Evolutionary conservation across 2,113 vertebrate species (phyloP).

Genomic region (Rhinolophus ferrumequinum): DNA sequence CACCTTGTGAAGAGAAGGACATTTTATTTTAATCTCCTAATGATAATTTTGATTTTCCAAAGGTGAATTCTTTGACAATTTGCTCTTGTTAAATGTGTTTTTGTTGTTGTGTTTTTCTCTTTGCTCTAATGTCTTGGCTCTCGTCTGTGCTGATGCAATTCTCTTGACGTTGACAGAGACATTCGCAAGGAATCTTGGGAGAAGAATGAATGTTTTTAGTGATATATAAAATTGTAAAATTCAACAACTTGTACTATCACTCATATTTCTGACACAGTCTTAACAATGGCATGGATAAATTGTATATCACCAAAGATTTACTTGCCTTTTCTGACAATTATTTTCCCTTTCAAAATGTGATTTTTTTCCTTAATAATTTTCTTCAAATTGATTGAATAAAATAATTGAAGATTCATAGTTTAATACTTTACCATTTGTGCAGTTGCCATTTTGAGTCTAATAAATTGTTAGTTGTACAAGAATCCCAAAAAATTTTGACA

Average conservation of each 20-base stretch:
- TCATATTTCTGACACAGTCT: background rate
- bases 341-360: background rate
- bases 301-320: background rate
- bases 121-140: background rate
- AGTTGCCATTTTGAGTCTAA: background rate
- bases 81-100: background rate
- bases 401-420: background rate
- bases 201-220: background rate
- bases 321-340: background rate
- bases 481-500: background rate
- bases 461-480: background rate
- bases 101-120: background rate
- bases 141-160: background rate
- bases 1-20: background rate
- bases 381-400: background rate
- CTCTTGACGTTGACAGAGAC: background rate
- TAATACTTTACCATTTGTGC: background rate
- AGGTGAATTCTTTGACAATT: background rate
- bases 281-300: background rate
- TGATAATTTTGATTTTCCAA: background rate
- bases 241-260: background rate
- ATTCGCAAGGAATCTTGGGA: constrained; percentile 13
- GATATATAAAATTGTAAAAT: constrained; percentile 23
- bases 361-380: background rate
- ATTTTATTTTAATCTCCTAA: background rate